Base-by-base conservation (phyloP, 2,888 invertebrate genomes). In the Sepioteuthis lessoniana region DNA sequence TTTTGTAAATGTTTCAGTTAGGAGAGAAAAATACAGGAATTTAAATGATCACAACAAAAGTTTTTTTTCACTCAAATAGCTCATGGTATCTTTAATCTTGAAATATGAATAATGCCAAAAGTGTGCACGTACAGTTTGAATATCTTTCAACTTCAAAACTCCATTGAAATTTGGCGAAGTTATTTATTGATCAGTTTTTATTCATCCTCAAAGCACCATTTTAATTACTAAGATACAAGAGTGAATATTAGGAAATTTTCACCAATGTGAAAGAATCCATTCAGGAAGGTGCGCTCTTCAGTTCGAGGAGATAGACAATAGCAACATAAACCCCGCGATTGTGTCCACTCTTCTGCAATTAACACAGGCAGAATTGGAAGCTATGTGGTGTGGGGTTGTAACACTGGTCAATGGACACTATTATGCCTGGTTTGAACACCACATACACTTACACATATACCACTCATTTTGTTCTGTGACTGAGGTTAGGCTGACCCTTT, bases 401-500 rank as follows among this genome's bases (percentile, higher is more conserved):
- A 76, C n/a, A n/a, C 76, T 76, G 13, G 76, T 35, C 76, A n/a
- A n/a, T 76, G n/a, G n/a, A n/a, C 76, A 76, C 10, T 8, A 76
- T 76, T 76, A 35, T 76, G n/a, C 76, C n/a, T 35, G 76, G 76
- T 76, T 76, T 76, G 76, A 35, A 35, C n/a, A 35, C 76, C 76
- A n/a, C 76, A n/a, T 76, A 21, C 76, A 76, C 76, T 16, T 2
- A 35, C 76, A 16, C 76, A 76, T n/a, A 76, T 76, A 76, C 76
- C 19, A 76, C 76, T 35, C 35, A n/a, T n/a, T 76, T 76, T n/a
- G 76, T 76, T 19, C 13, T 35, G n/a, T 46, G 8, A 42, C 46
- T 42, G 42, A 47, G 92, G 92, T 92, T 92, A 92, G 46, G 35
- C 31, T 92, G 92, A 92, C 92, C 92, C 47, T 42, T 42, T 25